Base-by-base conservation (phyloP, 2,113 vertebrate species). In the Jaculus jaculus region DNA sequence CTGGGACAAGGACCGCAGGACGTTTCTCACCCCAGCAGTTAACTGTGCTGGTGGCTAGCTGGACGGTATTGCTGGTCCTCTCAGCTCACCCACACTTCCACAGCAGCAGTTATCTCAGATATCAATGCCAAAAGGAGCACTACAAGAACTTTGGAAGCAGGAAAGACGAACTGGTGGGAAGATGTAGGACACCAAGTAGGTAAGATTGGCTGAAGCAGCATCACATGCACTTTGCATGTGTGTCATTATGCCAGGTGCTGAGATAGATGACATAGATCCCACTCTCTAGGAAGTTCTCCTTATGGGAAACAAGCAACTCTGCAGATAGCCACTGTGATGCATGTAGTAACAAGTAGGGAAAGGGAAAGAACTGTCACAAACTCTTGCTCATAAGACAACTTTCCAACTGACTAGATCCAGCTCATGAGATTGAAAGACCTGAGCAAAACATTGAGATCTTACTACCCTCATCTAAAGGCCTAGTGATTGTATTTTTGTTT, bases 161-260 rank as follows among this genome's bases (percentile, higher is more conserved):
- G 42, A 66, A 84, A 95, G 69, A 54, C 39, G 47, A 84, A 39
- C 15, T 26, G 16, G 17, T 73, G 32, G 47, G 61, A 72, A 28
- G 20, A 23, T 15, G 34, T n/a, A 18, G 39, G 63, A 69, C 15
- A n/a, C 51, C 51, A 7, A 54, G 26, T 34, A 24, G 65, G 21
- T 68, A 24, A 82, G 23, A 28, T 37, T 32, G 61, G 16, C 63
- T 9, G 28, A 47, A 79, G n/a, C 9, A 34, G 26, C 23, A 60
- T 72, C 26, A 30, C 6, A 0, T n/a, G 13, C 16, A 23, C 26
- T 37, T 3, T 16, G 7, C 58, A 0, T 32, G 21, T 1, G 10
- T 34, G 69, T 16, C 32, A n/a, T n/a, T 84, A n/a, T 24, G 23
- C 30, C 73, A n/a, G 34, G 72, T 6, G 12, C 78, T 47, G 47